Evolutionary conservation across 2,888 invertebrate species (phyloP).

Genomic region (Alviniconcha strummeri): DNA sequence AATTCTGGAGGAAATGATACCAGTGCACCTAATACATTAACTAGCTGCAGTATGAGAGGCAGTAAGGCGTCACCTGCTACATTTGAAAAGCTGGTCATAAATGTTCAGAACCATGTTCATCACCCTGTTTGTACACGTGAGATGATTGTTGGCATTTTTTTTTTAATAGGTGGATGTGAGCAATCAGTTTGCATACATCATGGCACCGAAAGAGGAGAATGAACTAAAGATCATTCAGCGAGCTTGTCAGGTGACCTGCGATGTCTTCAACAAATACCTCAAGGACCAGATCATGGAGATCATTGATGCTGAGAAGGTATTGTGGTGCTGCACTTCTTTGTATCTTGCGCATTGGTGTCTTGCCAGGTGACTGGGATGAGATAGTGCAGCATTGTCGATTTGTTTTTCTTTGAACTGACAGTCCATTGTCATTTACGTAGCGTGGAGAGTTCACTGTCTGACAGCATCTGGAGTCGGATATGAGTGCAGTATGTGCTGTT

Average conservation of each 20-base stretch:
- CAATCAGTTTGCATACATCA: slow-evolving; percentile 87
- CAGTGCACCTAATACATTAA: no score
- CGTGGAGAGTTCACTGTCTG: no score
- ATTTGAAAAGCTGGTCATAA: no score
- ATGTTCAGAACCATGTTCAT: no score
- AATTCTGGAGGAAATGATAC: no score
- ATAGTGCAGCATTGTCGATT: not conserved
- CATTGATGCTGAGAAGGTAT: slow-evolving; percentile 91
- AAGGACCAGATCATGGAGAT: slow-evolving; percentile 99
- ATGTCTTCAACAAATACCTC: slow-evolving; percentile 96
- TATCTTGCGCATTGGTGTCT: not conserved
- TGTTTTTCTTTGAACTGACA: not conserved
- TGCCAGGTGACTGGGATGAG: not conserved
- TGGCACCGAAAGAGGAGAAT: slow-evolving; percentile 95
- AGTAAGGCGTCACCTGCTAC: no score
- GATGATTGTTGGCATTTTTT: no score
- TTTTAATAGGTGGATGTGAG: slow-evolving; percentile 82
- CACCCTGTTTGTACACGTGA: no score
- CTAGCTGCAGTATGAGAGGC: no score
- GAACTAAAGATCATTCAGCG: slow-evolving; percentile 93
- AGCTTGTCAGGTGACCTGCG: slow-evolving; percentile 93
- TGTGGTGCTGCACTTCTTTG: not conserved
- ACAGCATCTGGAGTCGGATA: no score
- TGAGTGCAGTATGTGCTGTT: no score
- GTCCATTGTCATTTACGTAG: not conserved